Conservation (phyloP, 2,797 vertebrate genomes). For the Enteromius thamalakanensis region DNA sequence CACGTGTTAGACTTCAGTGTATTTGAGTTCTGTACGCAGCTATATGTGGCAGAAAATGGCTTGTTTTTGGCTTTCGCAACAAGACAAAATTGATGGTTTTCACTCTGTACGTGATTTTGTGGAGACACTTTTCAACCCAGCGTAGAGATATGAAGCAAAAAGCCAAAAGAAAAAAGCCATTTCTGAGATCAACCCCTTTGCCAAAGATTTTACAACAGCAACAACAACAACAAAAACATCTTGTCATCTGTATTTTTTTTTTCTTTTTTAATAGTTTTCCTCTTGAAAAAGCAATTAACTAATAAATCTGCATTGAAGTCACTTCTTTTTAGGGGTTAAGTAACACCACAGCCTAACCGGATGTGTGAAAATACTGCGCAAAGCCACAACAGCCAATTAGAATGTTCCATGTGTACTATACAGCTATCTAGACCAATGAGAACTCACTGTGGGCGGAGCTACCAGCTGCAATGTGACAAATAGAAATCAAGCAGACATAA, state of each 20-base stretch:
- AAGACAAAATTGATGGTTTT: neutral
- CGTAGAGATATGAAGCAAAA: neutral
- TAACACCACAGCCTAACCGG: constrained; percentile 23
- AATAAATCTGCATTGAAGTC: constrained; percentile 66
- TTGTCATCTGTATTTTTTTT: constrained; percentile 36
- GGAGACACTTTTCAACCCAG: constrained; percentile 1
- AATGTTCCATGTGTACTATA: neutral
- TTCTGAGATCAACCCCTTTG: constrained; percentile 30
- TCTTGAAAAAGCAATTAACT: constrained; percentile 49
- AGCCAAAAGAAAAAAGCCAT: neutral
- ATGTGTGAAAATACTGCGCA: constrained; percentile 5
- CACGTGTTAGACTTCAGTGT: neutral
- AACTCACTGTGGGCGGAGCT: constrained; percentile 16
- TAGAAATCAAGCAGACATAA: neutral
- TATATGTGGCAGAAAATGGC: constrained; percentile 28
- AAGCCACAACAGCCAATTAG: constrained; percentile 33
- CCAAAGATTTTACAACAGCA: constrained; percentile 46
- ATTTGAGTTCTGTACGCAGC: neutral
- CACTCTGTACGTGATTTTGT: neutral
- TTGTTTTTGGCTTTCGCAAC: constrained; percentile 28
- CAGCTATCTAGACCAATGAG: constrained; percentile 24
- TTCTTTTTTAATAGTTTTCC: neutral
- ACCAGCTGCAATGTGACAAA: neutral
- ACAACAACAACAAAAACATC: constrained; percentile 50
- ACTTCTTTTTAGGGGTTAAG: constrained; percentile 15